These are phyloP conservation scores for Chelon labrosus DNA, from an alignment of 2,797 vertebrate species.

Conservation along the genomic window DNA sequence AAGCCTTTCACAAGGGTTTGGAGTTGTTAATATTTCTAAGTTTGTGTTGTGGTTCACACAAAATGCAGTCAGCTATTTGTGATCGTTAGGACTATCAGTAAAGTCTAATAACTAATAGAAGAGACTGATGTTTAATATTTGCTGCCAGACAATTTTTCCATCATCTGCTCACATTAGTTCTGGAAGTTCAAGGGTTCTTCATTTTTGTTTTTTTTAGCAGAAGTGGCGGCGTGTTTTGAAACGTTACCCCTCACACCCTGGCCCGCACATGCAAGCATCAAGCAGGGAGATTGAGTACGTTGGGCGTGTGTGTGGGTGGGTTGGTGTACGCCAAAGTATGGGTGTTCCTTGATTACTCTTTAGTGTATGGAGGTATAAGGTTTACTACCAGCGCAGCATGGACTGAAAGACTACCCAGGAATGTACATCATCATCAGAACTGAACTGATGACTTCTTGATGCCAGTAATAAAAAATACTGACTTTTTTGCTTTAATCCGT, in stretches of 20 bases:
- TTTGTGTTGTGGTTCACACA: conserved; percentile 26
- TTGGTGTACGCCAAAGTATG: conserved; percentile 24
- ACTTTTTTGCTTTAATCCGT: conserved; percentile 21
- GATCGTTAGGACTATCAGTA: conserved; percentile 42
- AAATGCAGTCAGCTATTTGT: conserved; percentile 31
- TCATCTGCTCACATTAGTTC: conserved; percentile 53
- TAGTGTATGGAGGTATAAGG: conserved; percentile 56
- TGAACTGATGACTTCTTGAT: conserved; percentile 53
- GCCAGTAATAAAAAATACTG: conserved; percentile 40
- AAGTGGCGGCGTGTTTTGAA: conserved; percentile 68
- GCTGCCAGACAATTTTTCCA: conserved; percentile 54
- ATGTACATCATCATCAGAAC: conserved; percentile 47
- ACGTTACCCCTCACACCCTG: conserved; percentile 58
- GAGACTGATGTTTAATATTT: conserved; percentile 43
- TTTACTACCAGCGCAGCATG: conserved; percentile 48
- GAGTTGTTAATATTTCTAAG: conserved; percentile 11
- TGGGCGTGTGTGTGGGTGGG: conserved; percentile 16
- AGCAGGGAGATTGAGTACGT: conserved; percentile 6
- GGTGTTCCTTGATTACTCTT: conserved; percentile 64
- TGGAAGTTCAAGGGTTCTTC: conserved; percentile 51
- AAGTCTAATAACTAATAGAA: conserved; percentile 36
- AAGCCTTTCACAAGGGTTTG: neutral
- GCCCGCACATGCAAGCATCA: conserved; percentile 50
- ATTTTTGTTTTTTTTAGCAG: conserved; percentile 52
- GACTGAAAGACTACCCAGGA: conserved; percentile 53